Evolutionary conservation across 2,113 vertebrate genomes (phyloP), one percentile per base, ranked within the genome.

Genomic region (Lagopus leucura): DNA sequence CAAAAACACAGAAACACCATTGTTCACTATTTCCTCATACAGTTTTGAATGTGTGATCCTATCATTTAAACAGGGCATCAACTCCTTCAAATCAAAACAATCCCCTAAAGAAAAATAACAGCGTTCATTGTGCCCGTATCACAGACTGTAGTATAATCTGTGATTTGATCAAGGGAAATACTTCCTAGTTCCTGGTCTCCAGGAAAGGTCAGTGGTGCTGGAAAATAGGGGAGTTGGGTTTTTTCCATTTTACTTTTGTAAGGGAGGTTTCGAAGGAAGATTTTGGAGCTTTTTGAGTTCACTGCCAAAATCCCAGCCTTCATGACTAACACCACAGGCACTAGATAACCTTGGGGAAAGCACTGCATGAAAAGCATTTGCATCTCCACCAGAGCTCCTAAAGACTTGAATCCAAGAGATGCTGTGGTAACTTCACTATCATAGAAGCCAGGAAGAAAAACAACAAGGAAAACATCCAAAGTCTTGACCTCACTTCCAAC

Each of bases 1-100:
- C 42, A 79, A 83, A 96, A 94, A 81, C 73, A 91, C 77, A 92
- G 40, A 88, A 79, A 82, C 54, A n/a, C 72, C 93, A 86, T 54
- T 78, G 61, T 92, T 93, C 52, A 19, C 61, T 52, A 5, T 86
- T 91, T 92, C 67, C 82, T 65, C 25, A 83, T 47, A 43, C 18
- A 64, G 52, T 36, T 43, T 74, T n/a, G 13, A 81, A 83, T 38
- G 27, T 61, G 43, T 0, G 0, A 81, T 64, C 65, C 63, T 94
- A 78, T 86, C n/a, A 78, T 40, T 94, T 88, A 71, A 55, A 70
- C 60, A 80, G 77, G 45, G 22, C 32, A 88, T 65, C 38, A 54
- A 22, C 65, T 57, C 77, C 69, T 74, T 78, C 25, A 78, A 88
- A 90, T 88, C 52, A 57, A 48, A 94, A 55, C 60, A 55, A 36